Base-by-base conservation (phyloP, 2,113 vertebrate species). In the Ondatra zibethicus region DNA sequence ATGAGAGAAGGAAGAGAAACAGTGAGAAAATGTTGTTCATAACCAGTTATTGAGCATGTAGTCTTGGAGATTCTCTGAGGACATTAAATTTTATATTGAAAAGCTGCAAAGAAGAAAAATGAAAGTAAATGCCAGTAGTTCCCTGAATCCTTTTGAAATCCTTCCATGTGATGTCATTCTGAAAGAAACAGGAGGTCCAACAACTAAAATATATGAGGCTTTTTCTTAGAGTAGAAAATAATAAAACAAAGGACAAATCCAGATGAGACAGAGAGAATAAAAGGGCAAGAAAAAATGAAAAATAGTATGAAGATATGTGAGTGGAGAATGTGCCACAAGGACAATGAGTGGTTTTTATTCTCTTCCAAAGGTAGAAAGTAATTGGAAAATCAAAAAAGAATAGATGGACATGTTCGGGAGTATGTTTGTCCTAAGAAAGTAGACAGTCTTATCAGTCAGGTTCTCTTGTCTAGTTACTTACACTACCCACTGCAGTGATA, bases 61-160 rank as follows among this genome's bases (percentile, higher is more conserved):
- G 50, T 73, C 16, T 65, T 70, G 27, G 66, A 65, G 13, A 65
- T 21, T 89, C 25, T 81, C 2, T 11, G 50, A 87, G 0, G 90
- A 76, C 92, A 92, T 19, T 93, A 87, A 89, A 86, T 92, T 93
- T 91, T 72, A 81, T 66, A 73, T 42, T 36, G 14, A 88, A 86
- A 45, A 66, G 14, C 68, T 81, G 6, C 36, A 29, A 86, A 72
- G 19, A 90, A 73, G 27, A 65, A 77, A 78, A 8, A 91, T 88
- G 1, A 47, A 92, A 88, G 58, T 33, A 27, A 33, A 72, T 66
- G 78, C 7, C 52, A 61, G 29, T 75, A 39, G 42, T 95, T 95
- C 66, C 52, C 50, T 36, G 73, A 92, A 39, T 63, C 52, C 52
- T 92, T 6, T 25, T 91, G 7, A 25, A 65, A 89, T 65, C 63